phyloP scores from a whole-genome alignment of 92 coral and sea anemone genomes.

The Porites lobata region DNA sequence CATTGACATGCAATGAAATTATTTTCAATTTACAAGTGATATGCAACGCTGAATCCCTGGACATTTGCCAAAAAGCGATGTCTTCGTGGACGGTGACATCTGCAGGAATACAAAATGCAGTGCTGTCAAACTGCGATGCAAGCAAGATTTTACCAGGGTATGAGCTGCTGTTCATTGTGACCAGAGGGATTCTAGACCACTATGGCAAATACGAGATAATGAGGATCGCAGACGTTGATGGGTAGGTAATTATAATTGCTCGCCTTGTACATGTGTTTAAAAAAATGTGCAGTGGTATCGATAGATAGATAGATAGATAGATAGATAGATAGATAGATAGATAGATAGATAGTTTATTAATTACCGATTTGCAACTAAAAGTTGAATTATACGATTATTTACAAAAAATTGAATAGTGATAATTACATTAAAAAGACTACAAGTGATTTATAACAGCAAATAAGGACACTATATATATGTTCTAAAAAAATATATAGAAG shows the following conservation, averaged over 20 bases:
- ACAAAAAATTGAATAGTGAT: no score
- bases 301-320: no score
- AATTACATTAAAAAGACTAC: no score
- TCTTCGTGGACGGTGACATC: constrained; percentile 35
- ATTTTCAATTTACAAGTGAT: neutral
- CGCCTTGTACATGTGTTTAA: no score
- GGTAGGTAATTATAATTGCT: constrained; percentile 20
- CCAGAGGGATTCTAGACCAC: constrained; percentile 37
- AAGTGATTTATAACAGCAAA: no score
- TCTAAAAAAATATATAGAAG: no score
- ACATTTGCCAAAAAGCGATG: constrained; percentile 36
- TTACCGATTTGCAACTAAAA: no score
- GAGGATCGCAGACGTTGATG: constrained; percentile 22
- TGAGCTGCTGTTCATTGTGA: constrained; percentile 54
- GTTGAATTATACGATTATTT: no score
- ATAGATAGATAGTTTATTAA: no score
- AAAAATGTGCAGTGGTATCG: no score
- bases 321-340: no score
- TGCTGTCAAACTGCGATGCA: constrained; percentile 34
- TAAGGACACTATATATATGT: no score
- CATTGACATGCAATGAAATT: neutral
- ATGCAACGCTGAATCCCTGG: constrained; percentile 12
- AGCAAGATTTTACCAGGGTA: constrained; percentile 2
- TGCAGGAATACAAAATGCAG: neutral
- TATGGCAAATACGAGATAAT: constrained; percentile 71